A percentile compares a stretch with the other conserved stretches of the same genome.
Conservation (phyloP, 2,797 vertebrate genomes). For the Muscicapa striata region DNA sequence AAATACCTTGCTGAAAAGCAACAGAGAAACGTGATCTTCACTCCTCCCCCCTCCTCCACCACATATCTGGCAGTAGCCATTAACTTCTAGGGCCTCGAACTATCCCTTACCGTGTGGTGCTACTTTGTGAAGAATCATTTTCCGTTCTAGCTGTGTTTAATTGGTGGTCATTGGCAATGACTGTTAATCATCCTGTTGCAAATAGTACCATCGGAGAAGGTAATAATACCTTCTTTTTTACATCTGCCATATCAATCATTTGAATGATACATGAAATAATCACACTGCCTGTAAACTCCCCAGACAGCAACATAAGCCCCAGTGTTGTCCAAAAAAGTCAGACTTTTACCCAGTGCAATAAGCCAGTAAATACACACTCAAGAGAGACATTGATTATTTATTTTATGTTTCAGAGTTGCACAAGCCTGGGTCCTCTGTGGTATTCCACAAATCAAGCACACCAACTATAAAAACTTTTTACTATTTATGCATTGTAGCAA, state of each 20-base stretch:
- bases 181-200: neutral
- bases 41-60: accelerated
- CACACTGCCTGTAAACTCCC: neutral
- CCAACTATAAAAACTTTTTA: neutral
- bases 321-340: neutral
- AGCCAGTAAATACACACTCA: neutral
- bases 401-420: neutral
- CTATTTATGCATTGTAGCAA: neutral
- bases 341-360: neutral
- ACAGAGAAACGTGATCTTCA: neutral
- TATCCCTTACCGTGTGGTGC: neutral
- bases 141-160: neutral
- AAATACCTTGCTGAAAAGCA: neutral
- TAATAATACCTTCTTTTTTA: neutral
- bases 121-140: neutral
- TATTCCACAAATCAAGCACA: neutral
- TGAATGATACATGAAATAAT: neutral
- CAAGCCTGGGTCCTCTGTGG: neutral
- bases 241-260: neutral
- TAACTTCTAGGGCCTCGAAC: neutral
- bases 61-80: neutral
- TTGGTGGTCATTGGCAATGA: neutral
- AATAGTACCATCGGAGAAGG: neutral
- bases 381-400: neutral
- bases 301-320: neutral